Conservation (phyloP, 2,888 invertebrate genomes). For the Gandaritis pyraliata region DNA sequence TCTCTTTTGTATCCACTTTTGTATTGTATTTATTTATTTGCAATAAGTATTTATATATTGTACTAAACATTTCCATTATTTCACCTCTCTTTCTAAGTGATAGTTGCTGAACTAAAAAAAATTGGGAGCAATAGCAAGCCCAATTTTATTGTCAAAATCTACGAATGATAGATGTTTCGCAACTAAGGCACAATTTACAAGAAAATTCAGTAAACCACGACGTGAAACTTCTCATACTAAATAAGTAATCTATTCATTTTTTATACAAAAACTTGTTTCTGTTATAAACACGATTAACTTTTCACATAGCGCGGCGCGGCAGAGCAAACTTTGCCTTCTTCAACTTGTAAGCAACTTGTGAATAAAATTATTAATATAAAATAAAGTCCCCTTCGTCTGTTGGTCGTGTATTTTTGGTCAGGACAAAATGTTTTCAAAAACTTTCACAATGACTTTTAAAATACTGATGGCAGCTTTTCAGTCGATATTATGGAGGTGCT, state of each 20-base stretch:
- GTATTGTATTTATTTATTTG: no score
- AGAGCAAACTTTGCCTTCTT: conserved; percentile 32
- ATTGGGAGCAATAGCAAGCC: no score
- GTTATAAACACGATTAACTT: conserved; percentile 29
- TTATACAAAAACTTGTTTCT: conserved; percentile 20
- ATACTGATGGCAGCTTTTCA: no score
- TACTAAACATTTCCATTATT: no score
- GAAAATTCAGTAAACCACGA: conserved; percentile 14
- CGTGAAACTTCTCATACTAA: conserved; percentile 22
- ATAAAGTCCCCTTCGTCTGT: background rate
- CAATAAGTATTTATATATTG: no score
- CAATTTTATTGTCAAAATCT: no score
- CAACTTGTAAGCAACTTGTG: conserved; percentile 38
- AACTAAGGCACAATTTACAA: background rate
- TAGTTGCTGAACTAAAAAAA: no score
- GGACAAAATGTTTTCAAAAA: background rate
- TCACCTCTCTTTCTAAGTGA: no score
- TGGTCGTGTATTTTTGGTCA: background rate
- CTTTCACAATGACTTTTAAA: background rate
- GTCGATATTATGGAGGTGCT: no score
- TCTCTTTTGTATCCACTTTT: no score
- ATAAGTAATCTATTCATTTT: conserved; percentile 28
- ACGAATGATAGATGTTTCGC: no score
- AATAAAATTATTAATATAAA: conserved; percentile 49
- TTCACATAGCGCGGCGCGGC: conserved; percentile 21